Evolutionary conservation across 2,888 invertebrate species (phyloP), one percentile per base, ranked within the genome.

Genomic region (Nesidiocoris tenuis): DNA sequence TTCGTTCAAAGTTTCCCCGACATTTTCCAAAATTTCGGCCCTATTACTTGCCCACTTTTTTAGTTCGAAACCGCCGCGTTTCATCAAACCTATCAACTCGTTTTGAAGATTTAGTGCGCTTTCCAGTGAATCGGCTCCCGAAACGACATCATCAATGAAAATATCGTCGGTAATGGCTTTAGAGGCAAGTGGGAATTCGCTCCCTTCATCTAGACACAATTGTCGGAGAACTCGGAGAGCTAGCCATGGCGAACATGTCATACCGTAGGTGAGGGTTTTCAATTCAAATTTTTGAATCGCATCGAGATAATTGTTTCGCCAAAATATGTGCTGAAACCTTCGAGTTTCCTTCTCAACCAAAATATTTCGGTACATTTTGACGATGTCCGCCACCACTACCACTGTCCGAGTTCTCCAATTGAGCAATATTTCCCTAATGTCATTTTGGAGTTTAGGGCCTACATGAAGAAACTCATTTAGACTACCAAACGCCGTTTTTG

Each of bases 201-300:
- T 22, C 9, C 65, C 22, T 39, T 78, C 79, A 21, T 79, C 77
- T 1, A 55, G 2, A 1, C 78, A 78, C n/a, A 81, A 55, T 23
- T 80, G 79, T 22, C 79, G 71, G 7, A 80, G 39, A 12, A 72
- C 71, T 22, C 79, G 22, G 1, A 74, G 76, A 2, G 80, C 78
- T n/a, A 78, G n/a, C n/a, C n/a, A n/a, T n/a, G n/a, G n/a, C n/a
- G n/a, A n/a, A n/a, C n/a, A n/a, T n/a, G n/a, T n/a, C 56, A 61
- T 65, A 2, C 81, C 81, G 70, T 79, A 80, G 0, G 80, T 80
- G 2, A 80, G 76, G 1, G 79, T 80, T 61, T 61, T 55, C 17
- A 77, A 23, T 22, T 54, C 57, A 68, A 67, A 77, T 3, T 75
- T 39, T 0, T 78, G 19, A 1, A 79, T 68, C 5, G 75, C 12